Conservation (phyloP, 2,797 vertebrate species). For the Sebastiscus albofasciatus region DNA sequence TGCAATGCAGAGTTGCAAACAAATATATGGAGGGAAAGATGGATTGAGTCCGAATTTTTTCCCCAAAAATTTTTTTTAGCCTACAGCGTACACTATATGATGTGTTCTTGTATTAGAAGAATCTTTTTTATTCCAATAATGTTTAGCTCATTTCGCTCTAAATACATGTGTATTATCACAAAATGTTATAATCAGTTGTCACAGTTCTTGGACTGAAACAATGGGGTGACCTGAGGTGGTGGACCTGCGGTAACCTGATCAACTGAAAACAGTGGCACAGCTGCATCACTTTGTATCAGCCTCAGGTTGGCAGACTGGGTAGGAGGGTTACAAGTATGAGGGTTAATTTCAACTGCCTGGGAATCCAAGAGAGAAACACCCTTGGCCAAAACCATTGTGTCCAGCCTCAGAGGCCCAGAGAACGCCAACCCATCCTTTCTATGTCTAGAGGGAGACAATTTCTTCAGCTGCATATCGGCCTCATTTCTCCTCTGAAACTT, state of each 20-base stretch:
- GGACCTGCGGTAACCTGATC: constrained; percentile 52
- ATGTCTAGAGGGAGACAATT: not conserved
- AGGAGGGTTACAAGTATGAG: not conserved
- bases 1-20: not conserved
- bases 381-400: constrained; percentile 64
- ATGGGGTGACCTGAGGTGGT: constrained; percentile 39
- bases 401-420: constrained; percentile 57
- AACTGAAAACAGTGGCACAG: constrained; percentile 36
- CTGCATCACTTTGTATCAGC: constrained; percentile 49
- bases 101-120: not conserved
- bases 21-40: not conserved
- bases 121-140: not conserved
- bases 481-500: constrained; percentile 11
- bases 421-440: not conserved
- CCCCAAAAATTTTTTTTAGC: not conserved
- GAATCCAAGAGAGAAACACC: constrained; percentile 75
- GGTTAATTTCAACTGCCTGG: not conserved
- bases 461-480: not conserved
- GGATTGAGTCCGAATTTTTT: not conserved
- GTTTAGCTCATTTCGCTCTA: not conserved
- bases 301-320: constrained; percentile 30
- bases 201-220: constrained; percentile 21
- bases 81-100: not conserved
- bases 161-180: not conserved
- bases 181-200: not conserved